Base-by-base conservation (phyloP, 1,140 invertebrate genomes). In the Bicyclus anynana region DNA sequence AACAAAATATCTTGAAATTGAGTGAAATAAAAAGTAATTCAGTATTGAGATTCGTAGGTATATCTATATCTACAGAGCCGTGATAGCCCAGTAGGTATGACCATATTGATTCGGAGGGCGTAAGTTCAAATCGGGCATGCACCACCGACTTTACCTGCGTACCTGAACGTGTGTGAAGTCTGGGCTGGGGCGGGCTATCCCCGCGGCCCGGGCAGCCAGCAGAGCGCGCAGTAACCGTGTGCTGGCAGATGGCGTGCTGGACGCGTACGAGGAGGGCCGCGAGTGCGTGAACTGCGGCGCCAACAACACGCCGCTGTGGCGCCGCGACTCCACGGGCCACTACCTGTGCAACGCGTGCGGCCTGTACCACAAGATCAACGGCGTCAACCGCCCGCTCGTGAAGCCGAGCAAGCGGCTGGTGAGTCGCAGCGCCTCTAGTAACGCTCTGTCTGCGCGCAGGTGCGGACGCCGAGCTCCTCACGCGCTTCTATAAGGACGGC, bases 341-440 rank as follows among this genome's bases (percentile, higher is more conserved):
- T 99, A 99, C 90, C 91, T 99, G 65, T 99, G 98, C 91, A 99
- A 99, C 89, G 98, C 98, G 37, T 99, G 98, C 90, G 95, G 97
- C 56, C 92, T 98, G 33, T 98, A 98, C 91, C 96, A 97, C 89
- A 97, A 97, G 90, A 97, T 98, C 93, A 98, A 98, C 90, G 95
- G 96, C 68, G 96, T 96, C 92, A 97, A 97, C 89, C 91, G 95
- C 63, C 96, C 96, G 35, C 91, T 97, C 68, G 95, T 97, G 62
- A 96, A 96, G 86, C 95, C 95, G 54, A 95, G 95, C 75, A 96
- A 96, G 90, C 91, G 95, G 92, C 92, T 96, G 91, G 95, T 96
- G 91, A 95, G 94, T 84, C 20, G 33, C 23, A 5, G 21, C 20
- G 18, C 55, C 21, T 33, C 7, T 48, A 71, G 63, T 74, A 80